Percentiles rank a stretch among this genome's conserved stretches.
Conservation (phyloP, 1,140 invertebrate genomes). For the Stegodyphus dumicola region DNA sequence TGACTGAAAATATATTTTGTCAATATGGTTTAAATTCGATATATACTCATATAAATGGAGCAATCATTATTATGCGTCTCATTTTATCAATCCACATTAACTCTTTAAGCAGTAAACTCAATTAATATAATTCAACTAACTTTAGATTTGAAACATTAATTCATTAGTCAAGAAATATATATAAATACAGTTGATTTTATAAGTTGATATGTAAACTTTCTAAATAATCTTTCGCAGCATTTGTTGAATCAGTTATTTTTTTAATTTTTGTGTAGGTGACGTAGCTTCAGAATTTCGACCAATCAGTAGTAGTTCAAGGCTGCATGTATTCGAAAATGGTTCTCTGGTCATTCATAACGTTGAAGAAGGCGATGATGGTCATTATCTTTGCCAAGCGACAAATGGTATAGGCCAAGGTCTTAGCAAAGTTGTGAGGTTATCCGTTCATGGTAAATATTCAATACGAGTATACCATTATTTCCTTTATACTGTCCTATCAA, state of each 20-base stretch:
- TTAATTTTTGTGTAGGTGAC: constrained; percentile 31
- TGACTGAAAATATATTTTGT: no score
- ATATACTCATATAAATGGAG: no score
- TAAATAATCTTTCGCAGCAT: not conserved
- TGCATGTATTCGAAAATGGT: constrained; percentile 70
- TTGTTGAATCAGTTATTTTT: not conserved
- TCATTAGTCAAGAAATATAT: no score
- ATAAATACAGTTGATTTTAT: no score
- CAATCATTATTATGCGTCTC: no score
- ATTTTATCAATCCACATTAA: no score
- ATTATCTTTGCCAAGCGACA: constrained; percentile 88
- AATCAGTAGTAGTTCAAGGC: constrained; percentile 63
- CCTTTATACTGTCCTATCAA: no score
- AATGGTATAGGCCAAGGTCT: constrained; percentile 95
- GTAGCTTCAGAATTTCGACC: constrained; percentile 63
- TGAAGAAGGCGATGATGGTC: constrained; percentile 70
- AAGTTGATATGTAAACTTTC: not conserved
- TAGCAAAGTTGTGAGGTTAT: constrained; percentile 72
- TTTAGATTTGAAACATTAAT: no score
- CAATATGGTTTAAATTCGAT: no score
- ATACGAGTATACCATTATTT: no score
- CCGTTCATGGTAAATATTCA: constrained; percentile 71
- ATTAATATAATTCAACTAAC: no score
- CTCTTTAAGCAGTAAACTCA: no score
- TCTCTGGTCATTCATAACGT: constrained; percentile 70